Base-by-base conservation (phyloP, 2,797 vertebrate genomes). In the Setipinna tenuifilis region DNA sequence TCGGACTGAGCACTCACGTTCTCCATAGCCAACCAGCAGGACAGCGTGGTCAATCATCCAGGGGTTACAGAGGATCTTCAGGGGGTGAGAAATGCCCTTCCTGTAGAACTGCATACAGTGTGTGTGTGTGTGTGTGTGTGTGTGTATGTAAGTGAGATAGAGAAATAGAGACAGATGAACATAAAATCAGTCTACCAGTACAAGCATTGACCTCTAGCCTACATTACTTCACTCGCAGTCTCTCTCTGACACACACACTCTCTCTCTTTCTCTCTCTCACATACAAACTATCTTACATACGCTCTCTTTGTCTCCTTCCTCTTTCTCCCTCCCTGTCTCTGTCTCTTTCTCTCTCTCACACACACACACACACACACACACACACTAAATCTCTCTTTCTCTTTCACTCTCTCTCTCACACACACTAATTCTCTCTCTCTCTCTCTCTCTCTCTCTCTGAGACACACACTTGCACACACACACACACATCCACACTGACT, bases 21-120 rank as follows among this genome's bases (percentile, higher is more conserved):
- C 92, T 91, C 97, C 97, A 0, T 96, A 98, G 93, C 97, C 97
- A 85, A 98, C 97, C 21, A 98, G 85, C 83, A 98, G 93, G 88
- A 98, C 97, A 0, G 97, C 97, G 0, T 98, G 97, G 91, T 98
- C 96, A 0, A 98, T 97, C 95, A 97, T 95, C 96, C 97, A 97
- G 54, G 96, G 94, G 90, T 95, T 97, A 88, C 97, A 98, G 87
- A 98, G 95, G 84, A 97, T 95, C 90, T 93, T 96, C 71, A 97
- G 68, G 0, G 97, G 97, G 87, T 95, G 97, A 86, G 97, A 97
- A 6, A 98, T 93, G 4, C 97, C 97, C 17, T 91, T 96, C 85
- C 90, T 96, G 91, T 98, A 98, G 91, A 97, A 98, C 97, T 98
- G 71, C 57, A 87, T 46, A 84, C 1, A 9, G 50, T 54, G 50